Evolutionary conservation across 2,888 invertebrate species (phyloP).

Genomic region (Platerodrilus igneus): DNA sequence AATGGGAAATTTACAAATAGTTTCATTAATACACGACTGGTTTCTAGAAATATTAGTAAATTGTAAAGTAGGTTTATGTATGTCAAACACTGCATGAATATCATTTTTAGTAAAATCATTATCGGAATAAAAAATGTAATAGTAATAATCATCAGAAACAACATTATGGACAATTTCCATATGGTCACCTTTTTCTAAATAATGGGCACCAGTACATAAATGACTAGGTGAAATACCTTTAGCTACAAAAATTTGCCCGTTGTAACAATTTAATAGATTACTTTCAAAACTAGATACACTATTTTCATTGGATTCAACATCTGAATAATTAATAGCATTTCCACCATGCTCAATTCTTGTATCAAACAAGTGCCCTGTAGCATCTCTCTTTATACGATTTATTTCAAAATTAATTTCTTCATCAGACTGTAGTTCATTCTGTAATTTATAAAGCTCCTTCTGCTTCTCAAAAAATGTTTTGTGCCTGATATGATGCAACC

Average conservation of each 20-base stretch:
- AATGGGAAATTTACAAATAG: slow-evolving; percentile 71
- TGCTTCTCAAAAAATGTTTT: slow-evolving; percentile 12
- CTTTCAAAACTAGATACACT: slow-evolving; percentile 82
- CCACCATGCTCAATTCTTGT: slow-evolving; percentile 74
- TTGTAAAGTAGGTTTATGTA: slow-evolving; percentile 78
- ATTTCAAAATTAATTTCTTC: slow-evolving; percentile 20
- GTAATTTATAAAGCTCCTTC: slow-evolving; percentile 25
- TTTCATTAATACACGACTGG: slow-evolving; percentile 69
- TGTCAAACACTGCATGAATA: slow-evolving; percentile 79
- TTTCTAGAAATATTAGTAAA: slow-evolving; percentile 64
- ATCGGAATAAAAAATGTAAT: slow-evolving; percentile 85
- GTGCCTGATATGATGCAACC: slow-evolving; percentile 4
- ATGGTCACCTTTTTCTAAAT: slow-evolving; percentile 64
- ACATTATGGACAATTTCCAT: slow-evolving; percentile 69
- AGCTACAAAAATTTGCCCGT: slow-evolving; percentile 68
- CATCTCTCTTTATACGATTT: slow-evolving; percentile 11
- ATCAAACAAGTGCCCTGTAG: slow-evolving; percentile 50
- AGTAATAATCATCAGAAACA: slow-evolving; percentile 74
- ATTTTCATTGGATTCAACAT: slow-evolving; percentile 53
- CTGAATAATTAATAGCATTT: slow-evolving; percentile 58
- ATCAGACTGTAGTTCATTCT: slow-evolving; percentile 23
- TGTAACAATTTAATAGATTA: slow-evolving; percentile 69
- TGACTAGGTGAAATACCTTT: slow-evolving; percentile 66
- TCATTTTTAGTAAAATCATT: slow-evolving; percentile 75
- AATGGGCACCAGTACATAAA: slow-evolving; percentile 64